Evolutionary conservation across 1,140 invertebrate genomes (phyloP), one percentile per base, ranked within the genome.

Genomic region (Nasonia longicornis): DNA sequence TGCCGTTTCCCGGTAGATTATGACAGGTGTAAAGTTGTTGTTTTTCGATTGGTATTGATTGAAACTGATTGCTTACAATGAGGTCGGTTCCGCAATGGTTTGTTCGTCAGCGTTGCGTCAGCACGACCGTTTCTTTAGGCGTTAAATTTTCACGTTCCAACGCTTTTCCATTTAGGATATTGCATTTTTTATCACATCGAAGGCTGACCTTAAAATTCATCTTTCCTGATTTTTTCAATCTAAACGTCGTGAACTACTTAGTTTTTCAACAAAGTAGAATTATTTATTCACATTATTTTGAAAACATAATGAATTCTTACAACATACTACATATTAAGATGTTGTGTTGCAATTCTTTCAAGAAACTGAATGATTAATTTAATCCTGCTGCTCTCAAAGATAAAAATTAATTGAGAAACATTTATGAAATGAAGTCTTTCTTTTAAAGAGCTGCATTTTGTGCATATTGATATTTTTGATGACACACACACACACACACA

Each of bases 1-100:
- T 31, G 10, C 31, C 14, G 16, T 70, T 70, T 70, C 31, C 31
- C 12, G 31, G 66, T 69, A 69, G 16, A 64, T 14, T 12, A 22
- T 22, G 35, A 1, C 77, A 75, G 63, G 79, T 75, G 42, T n/a
- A 69, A 73, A 38, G 16, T 67, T 75, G 11, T 76, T 58, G 20
- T 75, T 70, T 67, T 80, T 67, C 52, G 16, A 81, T 69, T 81
- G 29, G 45, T 81, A 81, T 81, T 81, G 45, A 76, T 81, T 81
- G 66, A 35, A 52, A 71, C 31, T 81, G 45, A 76, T 81, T 81
- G 31, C 26, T 42, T 76, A 38, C 38, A 81, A 76, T 22, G 31
- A 76, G 66, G 52, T 42, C 52, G 64, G 72, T 76, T 76, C 42
- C 72, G 73, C 73, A 35, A 31, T 71, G 42, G 22, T 52, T 63